Evolutionary conservation across 2,888 invertebrate species (phyloP).

Genomic region (Argynnis bischoffii): DNA sequence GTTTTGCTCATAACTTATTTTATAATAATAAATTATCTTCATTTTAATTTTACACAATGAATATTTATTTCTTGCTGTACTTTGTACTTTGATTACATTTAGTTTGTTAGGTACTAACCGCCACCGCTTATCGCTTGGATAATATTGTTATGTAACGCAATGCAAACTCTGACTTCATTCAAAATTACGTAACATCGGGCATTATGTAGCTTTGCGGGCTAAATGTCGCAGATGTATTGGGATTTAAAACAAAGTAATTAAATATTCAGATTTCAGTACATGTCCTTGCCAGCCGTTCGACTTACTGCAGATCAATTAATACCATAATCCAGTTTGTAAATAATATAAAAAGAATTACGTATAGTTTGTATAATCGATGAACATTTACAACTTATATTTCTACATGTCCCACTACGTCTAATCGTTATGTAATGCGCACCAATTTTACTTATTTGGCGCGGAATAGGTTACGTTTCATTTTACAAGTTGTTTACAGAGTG

Average conservation of each 20-base stretch:
- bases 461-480: conserved; percentile 5
- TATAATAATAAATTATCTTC: too few relatives aligned
- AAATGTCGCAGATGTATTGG: conserved; percentile 60
- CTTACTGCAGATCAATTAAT: not conserved
- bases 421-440: conserved; percentile 10
- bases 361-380: conserved; percentile 3
- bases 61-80: too few relatives aligned
- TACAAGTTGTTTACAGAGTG: not conserved
- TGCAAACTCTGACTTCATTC: conserved; percentile 62
- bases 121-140: conserved; percentile 53
- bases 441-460: conserved; percentile 9
- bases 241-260: conserved; percentile 36
- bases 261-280: not conserved
- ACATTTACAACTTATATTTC: conserved; percentile 13
- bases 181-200: conserved; percentile 57
- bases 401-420: conserved; percentile 16
- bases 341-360: conserved; percentile 12
- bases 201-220: conserved; percentile 59
- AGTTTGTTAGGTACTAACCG: conserved; percentile 20
- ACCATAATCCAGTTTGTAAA: conserved; percentile 9
- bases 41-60: too few relatives aligned
- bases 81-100: too few relatives aligned
- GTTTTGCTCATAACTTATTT: too few relatives aligned
- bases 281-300: not conserved
- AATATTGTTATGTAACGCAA: conserved; percentile 57